Conservation (phyloP, 2,113 vertebrate genomes). For the Cryptotis parvus region DNA sequence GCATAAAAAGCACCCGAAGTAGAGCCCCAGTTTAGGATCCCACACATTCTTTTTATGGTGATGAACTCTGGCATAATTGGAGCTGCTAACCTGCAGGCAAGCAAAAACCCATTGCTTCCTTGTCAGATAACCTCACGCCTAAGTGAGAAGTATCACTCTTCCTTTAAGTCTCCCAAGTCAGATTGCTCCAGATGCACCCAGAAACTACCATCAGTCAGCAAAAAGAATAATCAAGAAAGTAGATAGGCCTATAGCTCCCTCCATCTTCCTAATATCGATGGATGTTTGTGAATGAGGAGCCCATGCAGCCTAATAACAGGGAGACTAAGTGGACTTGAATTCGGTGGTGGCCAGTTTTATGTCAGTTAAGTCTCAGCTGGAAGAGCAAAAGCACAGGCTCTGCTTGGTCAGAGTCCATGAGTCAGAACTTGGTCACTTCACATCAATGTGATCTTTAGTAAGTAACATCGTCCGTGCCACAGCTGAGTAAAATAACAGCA, state of each 20-base stretch:
- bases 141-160: neutral
- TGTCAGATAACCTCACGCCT: no score
- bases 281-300: neutral
- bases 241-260: neutral
- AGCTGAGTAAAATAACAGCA: neutral
- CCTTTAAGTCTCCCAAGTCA: neutral
- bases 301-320: neutral
- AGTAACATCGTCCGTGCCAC: neutral
- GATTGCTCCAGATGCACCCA: no score
- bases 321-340: neutral
- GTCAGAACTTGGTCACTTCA: neutral
- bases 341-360: neutral
- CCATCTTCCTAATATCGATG: neutral
- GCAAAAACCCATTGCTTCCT: neutral
- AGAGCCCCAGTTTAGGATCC: neutral
- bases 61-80: neutral
- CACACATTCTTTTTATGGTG: no score
- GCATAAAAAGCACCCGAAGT: neutral
- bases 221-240: neutral
- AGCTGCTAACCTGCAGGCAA: neutral
- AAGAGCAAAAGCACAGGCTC: neutral
- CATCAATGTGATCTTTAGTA: neutral
- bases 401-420: neutral
- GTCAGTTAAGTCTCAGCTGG: neutral
- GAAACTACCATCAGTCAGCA: neutral